These are phyloP conservation scores for Latheticus oryzae DNA, from an alignment of 2,888 invertebrate genomes.

Conservation along the genomic window DNA sequence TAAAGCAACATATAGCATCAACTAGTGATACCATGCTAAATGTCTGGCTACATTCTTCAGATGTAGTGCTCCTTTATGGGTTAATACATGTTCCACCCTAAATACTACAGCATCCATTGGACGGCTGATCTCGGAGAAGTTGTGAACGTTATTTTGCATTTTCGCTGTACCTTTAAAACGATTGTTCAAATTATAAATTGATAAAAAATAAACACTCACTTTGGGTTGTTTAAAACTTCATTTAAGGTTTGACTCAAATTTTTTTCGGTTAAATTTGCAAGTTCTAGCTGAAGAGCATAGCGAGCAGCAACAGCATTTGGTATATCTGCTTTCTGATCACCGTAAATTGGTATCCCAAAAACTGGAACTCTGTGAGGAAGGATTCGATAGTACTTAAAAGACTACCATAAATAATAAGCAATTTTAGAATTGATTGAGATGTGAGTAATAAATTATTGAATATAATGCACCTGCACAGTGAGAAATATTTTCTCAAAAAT, in stretches of 20 bases:
- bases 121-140: slow-evolving; percentile 50
- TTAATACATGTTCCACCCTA: slow-evolving; percentile 54
- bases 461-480: too few relatives aligned
- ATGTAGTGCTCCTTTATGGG: slow-evolving; percentile 52
- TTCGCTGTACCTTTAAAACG: too few relatives aligned
- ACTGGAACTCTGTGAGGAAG: slow-evolving; percentile 66
- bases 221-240: slow-evolving; percentile 41
- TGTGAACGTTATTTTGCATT: slow-evolving; percentile 47
- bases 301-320: slow-evolving; percentile 64
- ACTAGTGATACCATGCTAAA: slow-evolving; percentile 50
- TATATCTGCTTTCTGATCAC: slow-evolving; percentile 68
- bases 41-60: slow-evolving; percentile 46
- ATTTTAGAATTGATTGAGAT: slow-evolving; percentile 69
- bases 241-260: slow-evolving; percentile 57
- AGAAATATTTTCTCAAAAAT: too few relatives aligned
- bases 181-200: too few relatives aligned
- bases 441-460: slow-evolving; percentile 39
- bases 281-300: slow-evolving; percentile 62
- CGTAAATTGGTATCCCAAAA: slow-evolving; percentile 68
- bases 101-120: slow-evolving; percentile 54
- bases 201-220: too few relatives aligned
- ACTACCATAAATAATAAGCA: slow-evolving; percentile 73
- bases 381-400: slow-evolving; percentile 70
- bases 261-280: slow-evolving; percentile 63
- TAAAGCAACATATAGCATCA: slow-evolving; percentile 50